Conservation (phyloP, 2,888 invertebrate genomes). For the Dromius quadrimaculatus region DNA sequence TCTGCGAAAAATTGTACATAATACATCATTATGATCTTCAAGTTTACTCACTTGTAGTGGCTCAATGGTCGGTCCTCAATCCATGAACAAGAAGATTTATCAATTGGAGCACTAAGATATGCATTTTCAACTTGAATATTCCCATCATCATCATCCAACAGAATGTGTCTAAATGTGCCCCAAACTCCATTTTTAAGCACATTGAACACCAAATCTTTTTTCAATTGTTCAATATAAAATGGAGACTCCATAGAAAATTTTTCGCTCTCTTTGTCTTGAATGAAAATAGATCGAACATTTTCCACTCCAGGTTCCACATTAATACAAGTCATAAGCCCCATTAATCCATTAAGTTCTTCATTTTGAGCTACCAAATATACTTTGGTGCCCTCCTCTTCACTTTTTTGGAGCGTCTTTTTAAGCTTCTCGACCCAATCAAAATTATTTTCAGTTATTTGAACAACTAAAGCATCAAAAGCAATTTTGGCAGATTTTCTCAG, state of each 20-base stretch:
- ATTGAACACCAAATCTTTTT: constrained; percentile 87
- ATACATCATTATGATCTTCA: too few species aligned
- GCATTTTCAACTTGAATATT: constrained; percentile 86
- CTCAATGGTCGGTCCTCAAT: constrained; percentile 89
- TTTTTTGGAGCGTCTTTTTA: constrained; percentile 79
- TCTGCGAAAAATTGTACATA: constrained; percentile 58
- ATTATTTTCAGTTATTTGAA: constrained; percentile 77
- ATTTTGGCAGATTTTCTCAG: constrained; percentile 70
- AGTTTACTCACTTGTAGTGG: constrained; percentile 71
- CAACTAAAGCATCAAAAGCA: constrained; percentile 67
- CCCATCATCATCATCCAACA: constrained; percentile 69
- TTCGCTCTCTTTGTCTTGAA: constrained; percentile 74
- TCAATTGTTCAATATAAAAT: constrained; percentile 75
- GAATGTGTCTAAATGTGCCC: constrained; percentile 90
- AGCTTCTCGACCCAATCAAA: constrained; percentile 86
- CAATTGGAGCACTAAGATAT: constrained; percentile 92
- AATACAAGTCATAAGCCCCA: constrained; percentile 92
- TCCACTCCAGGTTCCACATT: constrained; percentile 88
- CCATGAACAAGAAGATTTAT: constrained; percentile 93
- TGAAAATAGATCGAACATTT: constrained; percentile 79
- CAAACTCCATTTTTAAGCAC: constrained; percentile 84
- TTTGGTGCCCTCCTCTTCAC: constrained; percentile 72
- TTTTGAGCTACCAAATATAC: constrained; percentile 79
- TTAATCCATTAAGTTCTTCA: constrained; percentile 79
- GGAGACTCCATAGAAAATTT: constrained; percentile 72